Percentiles rank a stretch among this genome's conserved stretches.
These are phyloP conservation scores for Sciurus carolinensis DNA, from an alignment of 2,797 vertebrate species.

Conservation along the genomic window DNA sequence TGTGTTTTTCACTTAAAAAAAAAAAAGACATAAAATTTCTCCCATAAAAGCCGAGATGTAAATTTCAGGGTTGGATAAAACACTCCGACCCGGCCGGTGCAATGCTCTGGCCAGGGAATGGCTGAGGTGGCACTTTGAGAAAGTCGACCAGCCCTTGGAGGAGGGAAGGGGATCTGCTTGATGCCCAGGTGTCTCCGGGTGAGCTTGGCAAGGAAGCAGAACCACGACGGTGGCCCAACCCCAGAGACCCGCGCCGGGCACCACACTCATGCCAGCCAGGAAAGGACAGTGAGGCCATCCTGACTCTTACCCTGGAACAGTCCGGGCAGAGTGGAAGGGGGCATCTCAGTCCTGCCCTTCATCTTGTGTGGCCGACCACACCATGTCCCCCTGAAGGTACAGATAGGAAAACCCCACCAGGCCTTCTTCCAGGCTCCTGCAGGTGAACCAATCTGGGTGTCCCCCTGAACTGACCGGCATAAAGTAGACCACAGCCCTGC, in stretches of 20 bases:
- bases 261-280: rapidly evolving
- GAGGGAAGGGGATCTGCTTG: not conserved
- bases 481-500: rapidly evolving
- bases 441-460: not conserved
- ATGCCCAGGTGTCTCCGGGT: not conserved
- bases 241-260: rapidly evolving
- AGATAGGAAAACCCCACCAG: not conserved
- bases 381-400: not conserved
- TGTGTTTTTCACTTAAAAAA: not conserved
- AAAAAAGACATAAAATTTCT: not conserved
- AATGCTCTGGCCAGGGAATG: not conserved
- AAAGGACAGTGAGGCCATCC: not conserved
- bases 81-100: no score
- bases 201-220: not conserved
- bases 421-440: not conserved
- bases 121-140: not conserved
- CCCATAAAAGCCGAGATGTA: not conserved
- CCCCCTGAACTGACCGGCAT: not conserved
- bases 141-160: no score
- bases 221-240: not conserved
- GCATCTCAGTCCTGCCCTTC: rapidly evolving
- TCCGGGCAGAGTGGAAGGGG: rapidly evolving
- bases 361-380: not conserved
- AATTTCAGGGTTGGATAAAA: not conserved
- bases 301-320: no score